These are phyloP conservation scores for Drosophila bipectinata DNA, from an alignment of 1,140 invertebrate genomes.

Conservation along the genomic window DNA sequence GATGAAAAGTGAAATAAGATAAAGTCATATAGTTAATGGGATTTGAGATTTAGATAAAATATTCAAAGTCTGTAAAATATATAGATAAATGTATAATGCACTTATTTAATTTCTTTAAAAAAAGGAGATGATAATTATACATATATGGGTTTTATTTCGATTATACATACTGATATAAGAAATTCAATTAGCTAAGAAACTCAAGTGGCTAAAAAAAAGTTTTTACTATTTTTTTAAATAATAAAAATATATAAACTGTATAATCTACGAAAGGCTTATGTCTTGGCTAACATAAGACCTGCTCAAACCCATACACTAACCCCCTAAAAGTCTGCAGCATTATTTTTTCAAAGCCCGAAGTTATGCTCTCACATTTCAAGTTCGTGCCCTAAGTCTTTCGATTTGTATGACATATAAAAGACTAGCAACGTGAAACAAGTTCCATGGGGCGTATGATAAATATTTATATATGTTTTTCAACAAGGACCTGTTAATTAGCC, in stretches of 20 bases:
- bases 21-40: too few species aligned
- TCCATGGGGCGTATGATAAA: conserved; percentile 2
- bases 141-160: too few species aligned
- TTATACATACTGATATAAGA: too few species aligned
- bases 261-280: background rate
- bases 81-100: too few species aligned
- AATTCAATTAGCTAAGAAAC: too few species aligned
- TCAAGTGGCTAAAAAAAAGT: too few species aligned
- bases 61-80: too few species aligned
- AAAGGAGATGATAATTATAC: too few species aligned
- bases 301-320: background rate
- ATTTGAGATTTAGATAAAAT: background rate
- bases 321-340: conserved; percentile 5
- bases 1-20: background rate
- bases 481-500: conserved; percentile 37
- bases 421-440: background rate
- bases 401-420: conserved; percentile 1
- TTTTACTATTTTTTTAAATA: background rate
- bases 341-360: background rate
- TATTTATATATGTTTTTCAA: conserved; percentile 4
- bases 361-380: conserved; percentile 37
- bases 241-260: background rate
- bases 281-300: background rate
- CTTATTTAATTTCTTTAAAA: too few species aligned
- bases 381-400: conserved; percentile 66